Evolutionary conservation across 2,797 vertebrate species (phyloP).

Genomic region (Dicrostonyx torquatus): DNA sequence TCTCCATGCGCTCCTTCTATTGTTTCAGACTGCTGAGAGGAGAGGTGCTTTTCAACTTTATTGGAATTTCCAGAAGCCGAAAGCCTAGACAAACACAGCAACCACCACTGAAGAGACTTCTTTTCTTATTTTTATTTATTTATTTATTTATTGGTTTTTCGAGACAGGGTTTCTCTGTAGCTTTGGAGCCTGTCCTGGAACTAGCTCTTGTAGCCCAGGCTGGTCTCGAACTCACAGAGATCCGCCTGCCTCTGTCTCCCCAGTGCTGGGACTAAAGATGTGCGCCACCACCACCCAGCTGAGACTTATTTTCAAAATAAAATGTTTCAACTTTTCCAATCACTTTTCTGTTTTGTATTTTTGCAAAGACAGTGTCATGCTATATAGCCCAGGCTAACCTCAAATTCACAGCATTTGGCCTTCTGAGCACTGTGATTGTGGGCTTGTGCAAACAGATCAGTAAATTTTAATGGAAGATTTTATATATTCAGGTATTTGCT

Average conservation of each 20-base stretch:
- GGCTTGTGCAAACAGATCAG: not conserved
- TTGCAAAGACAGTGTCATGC: not conserved
- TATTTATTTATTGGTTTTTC: too few species aligned
- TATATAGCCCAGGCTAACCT: not conserved
- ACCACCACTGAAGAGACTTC: not conserved
- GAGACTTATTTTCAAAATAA: constrained; percentile 34
- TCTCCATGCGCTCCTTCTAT: not conserved
- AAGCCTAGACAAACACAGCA: not conserved
- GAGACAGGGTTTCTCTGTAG: too few species aligned
- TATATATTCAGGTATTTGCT: not conserved
- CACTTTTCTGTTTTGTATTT: not conserved
- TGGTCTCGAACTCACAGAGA: too few species aligned
- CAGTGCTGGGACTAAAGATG: too few species aligned
- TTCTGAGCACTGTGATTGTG: not conserved
- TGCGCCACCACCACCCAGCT: too few species aligned
- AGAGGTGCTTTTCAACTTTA: not conserved
- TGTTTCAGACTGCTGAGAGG: not conserved
- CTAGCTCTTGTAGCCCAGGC: too few species aligned
- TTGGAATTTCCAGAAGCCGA: constrained; percentile 34
- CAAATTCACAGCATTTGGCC: not conserved
- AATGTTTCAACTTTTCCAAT: not conserved
- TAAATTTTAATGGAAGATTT: not conserved
- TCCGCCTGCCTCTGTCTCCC: too few species aligned
- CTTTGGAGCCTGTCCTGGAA: too few species aligned
- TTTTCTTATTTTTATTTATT: too few species aligned